Evolutionary conservation across 2,797 vertebrate genomes (phyloP).

Genomic region (Epinephelus malabaricus): DNA sequence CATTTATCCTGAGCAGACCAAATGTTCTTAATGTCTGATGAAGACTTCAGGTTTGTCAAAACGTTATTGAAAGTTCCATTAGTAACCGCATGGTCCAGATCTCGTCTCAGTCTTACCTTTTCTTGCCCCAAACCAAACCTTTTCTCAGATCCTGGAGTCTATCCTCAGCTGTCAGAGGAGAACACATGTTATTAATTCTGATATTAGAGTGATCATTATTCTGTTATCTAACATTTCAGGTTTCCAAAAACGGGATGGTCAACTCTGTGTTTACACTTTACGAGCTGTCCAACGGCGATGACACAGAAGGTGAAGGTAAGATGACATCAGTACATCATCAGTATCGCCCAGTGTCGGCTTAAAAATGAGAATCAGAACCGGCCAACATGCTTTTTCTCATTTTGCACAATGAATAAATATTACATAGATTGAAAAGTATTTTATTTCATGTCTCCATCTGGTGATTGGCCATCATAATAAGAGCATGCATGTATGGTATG

Average conservation of each 20-base stretch:
- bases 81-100: neutral
- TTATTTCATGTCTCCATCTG: too few relatives aligned
- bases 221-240: slow-evolving; percentile 77
- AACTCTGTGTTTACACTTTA: slow-evolving; percentile 97
- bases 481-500: too few relatives aligned
- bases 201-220: neutral
- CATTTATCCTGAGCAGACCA: neutral
- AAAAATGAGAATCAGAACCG: too few relatives aligned
- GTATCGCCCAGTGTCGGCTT: too few relatives aligned
- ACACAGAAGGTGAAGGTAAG: slow-evolving; percentile 94
- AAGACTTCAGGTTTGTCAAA: neutral
- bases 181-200: neutral
- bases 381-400: too few relatives aligned
- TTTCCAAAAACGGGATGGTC: slow-evolving; percentile 93
- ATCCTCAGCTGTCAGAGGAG: neutral
- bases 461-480: too few relatives aligned
- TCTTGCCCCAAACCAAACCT: neutral
- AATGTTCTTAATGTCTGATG: neutral
- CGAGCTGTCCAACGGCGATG: slow-evolving; percentile 93
- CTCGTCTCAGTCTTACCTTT: neutral
- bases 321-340: too few relatives aligned
- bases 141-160: neutral
- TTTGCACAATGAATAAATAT: too few relatives aligned
- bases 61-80: neutral
- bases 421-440: too few relatives aligned